Evolutionary conservation across 2,113 vertebrate genomes (phyloP), one percentile per base, ranked within the genome.

Genomic region (Ondatra zibethicus): DNA sequence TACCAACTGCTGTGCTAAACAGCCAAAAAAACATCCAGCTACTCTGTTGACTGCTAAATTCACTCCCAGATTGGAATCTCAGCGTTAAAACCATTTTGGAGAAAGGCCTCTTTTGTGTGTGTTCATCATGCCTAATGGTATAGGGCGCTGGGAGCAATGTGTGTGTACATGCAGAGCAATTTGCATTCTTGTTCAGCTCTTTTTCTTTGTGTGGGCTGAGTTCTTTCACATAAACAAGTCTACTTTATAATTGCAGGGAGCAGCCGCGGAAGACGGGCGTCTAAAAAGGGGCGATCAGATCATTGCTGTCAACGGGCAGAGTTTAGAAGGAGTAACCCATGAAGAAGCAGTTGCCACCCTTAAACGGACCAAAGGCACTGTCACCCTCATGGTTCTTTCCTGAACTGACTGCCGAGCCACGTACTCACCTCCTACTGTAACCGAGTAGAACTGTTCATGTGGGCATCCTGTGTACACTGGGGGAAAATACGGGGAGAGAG

Each of bases 261-360:
- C 99, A 91, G 99, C 99, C 4, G 99, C 99, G 1, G 99, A 99
- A 98, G 99, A 99, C 45, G 99, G 99, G 17, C 99, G 99, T 39
- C 98, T 99, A 82, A 99, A 99, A 97, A 98, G 99, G 0, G 99
- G 99, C 0, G 99, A 99, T 98, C 99, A 99, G 97, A 99, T 99
- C 91, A 99, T 99, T 95, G 99, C 99, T 1, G 99, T 99, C 78
- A 99, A 99, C 21, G 99, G 99, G 29, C 99, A 99, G 97, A 99
- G 99, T 93, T 98, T 99, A 91, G 99, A 99, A 96, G 99, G 99
- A 1, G 99, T 99, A 36, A 99, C 99, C 29, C 99, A 99, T 1
- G 99, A 99, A 98, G 99, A 99, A 96, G 99, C 99, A 0, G 99
- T 99, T 5, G 98, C 99, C 95, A 99, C 99, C 97, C 98, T 99